Conservation (phyloP, 2,888 invertebrate species). For the Subacronicta megacephala region DNA sequence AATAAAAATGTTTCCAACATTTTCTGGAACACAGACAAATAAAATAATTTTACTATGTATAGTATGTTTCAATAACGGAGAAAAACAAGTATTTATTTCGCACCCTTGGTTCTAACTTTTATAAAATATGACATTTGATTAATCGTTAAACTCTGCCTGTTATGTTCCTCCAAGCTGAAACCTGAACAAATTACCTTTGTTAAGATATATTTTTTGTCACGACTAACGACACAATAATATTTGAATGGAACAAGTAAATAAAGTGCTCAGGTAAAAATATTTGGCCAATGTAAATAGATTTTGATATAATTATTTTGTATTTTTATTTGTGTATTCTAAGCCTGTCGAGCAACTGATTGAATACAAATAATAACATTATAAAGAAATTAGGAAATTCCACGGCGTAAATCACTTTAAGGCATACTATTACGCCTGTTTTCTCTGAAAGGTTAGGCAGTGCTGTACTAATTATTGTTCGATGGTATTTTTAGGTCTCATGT, state of each 20-base stretch:
- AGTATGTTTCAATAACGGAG: conserved; percentile 38
- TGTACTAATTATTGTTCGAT: too few relatives aligned
- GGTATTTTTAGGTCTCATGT: too few relatives aligned
- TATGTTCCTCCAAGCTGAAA: conserved; percentile 25
- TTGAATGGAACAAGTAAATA: conserved; percentile 1
- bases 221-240: conserved; percentile 38
- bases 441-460: too few relatives aligned
- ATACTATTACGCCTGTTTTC: too few relatives aligned
- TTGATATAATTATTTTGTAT: too few relatives aligned
- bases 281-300: too few relatives aligned
- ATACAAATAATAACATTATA: too few relatives aligned
- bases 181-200: conserved; percentile 44
- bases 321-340: too few relatives aligned
- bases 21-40: conserved; percentile 15
- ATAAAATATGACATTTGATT: conserved; percentile 54
- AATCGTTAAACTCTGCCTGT: conserved; percentile 50
- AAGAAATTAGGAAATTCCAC: too few relatives aligned
- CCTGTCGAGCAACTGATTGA: too few relatives aligned
- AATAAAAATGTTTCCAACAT: background rate
- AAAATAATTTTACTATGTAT: conserved; percentile 11
- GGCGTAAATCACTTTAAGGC: too few relatives aligned
- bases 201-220: conserved; percentile 30
- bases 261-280: background rate
- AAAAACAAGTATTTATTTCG: conserved; percentile 47
- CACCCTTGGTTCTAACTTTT: conserved; percentile 53